A percentile compares a stretch with the other conserved stretches of the same genome.
phyloP scores from a whole-genome alignment of 2,888 invertebrate species.

The Nemapogon koenigi region DNA sequence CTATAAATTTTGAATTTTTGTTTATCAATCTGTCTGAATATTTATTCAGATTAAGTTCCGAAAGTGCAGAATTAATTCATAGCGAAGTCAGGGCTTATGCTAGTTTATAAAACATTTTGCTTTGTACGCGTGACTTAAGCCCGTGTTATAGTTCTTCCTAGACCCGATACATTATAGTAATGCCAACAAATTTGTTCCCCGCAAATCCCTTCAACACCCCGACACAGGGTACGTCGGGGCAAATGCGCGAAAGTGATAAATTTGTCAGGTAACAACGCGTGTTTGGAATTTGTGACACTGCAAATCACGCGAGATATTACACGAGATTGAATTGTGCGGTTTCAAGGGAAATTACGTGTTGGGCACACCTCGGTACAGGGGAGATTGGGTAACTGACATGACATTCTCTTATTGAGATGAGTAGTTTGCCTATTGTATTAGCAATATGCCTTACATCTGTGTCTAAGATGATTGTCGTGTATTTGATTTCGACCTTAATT shows the following conservation, averaged over 20 bases:
- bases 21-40: too few relatives aligned
- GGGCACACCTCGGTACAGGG: neutral
- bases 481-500: neutral
- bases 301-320: conserved; percentile 50
- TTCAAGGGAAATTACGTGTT: conserved; percentile 33
- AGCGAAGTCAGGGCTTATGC: too few relatives aligned
- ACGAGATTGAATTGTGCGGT: conserved; percentile 36
- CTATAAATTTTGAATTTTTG: too few relatives aligned
- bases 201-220: conserved; percentile 27
- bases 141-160: conserved; percentile 14
- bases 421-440: neutral
- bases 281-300: conserved; percentile 41
- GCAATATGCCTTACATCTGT: neutral
- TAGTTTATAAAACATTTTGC: too few relatives aligned
- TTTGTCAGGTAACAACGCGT: conserved; percentile 53
- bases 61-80: too few relatives aligned
- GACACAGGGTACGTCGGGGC: conserved; percentile 11
- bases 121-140: too few relatives aligned
- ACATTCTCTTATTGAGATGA: neutral
- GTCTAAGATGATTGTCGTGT: neutral
- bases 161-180: conserved; percentile 33
- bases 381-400: neutral
- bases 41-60: too few relatives aligned
- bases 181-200: conserved; percentile 36
- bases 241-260: conserved; percentile 49